Base-by-base conservation (phyloP, 2,888 invertebrate genomes). In the Agrochola macilenta region DNA sequence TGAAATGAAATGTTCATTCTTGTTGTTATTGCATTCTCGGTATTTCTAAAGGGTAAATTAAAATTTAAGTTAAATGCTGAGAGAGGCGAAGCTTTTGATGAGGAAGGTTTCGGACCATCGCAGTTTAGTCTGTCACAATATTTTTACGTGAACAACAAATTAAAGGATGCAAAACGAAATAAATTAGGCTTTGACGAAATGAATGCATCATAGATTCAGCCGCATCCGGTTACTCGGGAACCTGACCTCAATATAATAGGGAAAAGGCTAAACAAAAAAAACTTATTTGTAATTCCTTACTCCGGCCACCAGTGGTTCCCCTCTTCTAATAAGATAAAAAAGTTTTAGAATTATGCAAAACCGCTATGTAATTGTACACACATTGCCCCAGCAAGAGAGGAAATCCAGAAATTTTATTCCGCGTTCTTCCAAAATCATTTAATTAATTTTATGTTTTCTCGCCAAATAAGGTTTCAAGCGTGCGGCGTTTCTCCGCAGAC, bases 391-490 rank as follows among this genome's bases (percentile, higher is more conserved):
- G 63, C 20, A 49, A 65, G 66, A 72, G 76, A 79, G 78, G 70
- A 79, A 84, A 87, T 88, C 87, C 73, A 68, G 74, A 84, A 89
- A 88, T 79, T 88, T 86, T 85, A 85, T 84, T 80, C 81, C 71
- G 75, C 73, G 75, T 83, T 84, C 84, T 81, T 76, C 76, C 49
- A 69, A 83, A 88, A 83, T 88, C 74, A 88, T 87, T 83, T 87
- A 89, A 88, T 83, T 87, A 89, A 88, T 89, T 89, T 86, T 88
- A 88, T 89, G 66, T 76, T 30, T 76, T 78, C 74, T 71, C 57
- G 69, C 64, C 7, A 52, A 52, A 23, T 52, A 20, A 52, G 23
- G 2, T 52, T n/a, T n/a, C n/a, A n/a, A n/a, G n/a, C n/a, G 2
- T 2, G 30, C 2, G 52, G 52, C 52, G 23, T 52, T 23, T 2